Conservation (phyloP, 2,113 vertebrate genomes). For the Scalopus aquaticus region DNA sequence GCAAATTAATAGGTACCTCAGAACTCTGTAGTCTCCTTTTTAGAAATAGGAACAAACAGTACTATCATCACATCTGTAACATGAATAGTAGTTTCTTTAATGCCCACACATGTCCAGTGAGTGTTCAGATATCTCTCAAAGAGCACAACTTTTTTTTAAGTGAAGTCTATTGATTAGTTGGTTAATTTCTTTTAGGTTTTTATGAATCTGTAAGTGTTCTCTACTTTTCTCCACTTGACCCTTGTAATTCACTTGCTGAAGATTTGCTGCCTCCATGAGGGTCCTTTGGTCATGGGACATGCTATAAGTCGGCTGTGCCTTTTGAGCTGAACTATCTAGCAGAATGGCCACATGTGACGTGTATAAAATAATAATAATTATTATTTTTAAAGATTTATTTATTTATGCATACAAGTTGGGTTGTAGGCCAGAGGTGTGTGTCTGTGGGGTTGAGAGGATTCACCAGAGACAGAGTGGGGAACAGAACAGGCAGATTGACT, state of each 20-base stretch:
- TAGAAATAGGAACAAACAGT: not conserved
- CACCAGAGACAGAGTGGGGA: too few relatives aligned
- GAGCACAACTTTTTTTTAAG: too few relatives aligned
- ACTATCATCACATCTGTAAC: not conserved
- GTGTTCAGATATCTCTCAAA: not conserved
- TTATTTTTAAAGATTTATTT: not conserved
- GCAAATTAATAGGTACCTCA: not conserved
- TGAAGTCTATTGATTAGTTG: not conserved
- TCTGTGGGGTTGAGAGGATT: too few relatives aligned
- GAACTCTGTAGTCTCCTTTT: not conserved
- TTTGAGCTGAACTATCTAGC: not conserved
- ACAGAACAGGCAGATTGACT: too few relatives aligned
- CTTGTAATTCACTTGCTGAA: not conserved
- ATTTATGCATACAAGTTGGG: too few relatives aligned
- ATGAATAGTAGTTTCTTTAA: not conserved
- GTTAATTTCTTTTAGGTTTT: not conserved
- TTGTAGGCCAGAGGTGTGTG: too few relatives aligned
- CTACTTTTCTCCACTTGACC: not conserved
- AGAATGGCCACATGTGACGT: not conserved
- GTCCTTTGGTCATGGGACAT: not conserved
- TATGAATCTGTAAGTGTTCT: not conserved
- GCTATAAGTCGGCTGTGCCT: not conserved
- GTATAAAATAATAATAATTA: too few relatives aligned
- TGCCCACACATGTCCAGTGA: not conserved
- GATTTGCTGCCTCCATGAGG: not conserved